Base-by-base conservation (phyloP, 2,113 vertebrate genomes). In the Carlito syrichta region DNA sequence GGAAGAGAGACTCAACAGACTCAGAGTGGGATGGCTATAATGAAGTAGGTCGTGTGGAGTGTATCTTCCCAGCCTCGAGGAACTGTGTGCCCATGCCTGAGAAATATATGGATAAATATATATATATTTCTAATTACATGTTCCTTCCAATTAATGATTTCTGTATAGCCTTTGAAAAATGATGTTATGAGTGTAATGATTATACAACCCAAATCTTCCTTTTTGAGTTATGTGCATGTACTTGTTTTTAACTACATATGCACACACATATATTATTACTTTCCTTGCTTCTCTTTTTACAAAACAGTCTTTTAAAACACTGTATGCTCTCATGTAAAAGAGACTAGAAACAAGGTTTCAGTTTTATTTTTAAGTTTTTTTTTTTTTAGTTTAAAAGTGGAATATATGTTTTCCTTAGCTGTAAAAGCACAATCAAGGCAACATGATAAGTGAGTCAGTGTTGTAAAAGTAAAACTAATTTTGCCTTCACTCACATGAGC, bases 391-490 rank as follows among this genome's bases (percentile, higher is more conserved):
- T 98, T 98, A 98, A 98, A 98, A 98, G 97, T 97, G 96, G 98
- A 98, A 98, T 98, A 98, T 98, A 96, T 98, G 98, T 99, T 99
- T 99, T 98, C 98, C 98, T 98, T 98, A 98, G 98, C 98, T 99
- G 98, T 99, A 98, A 98, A 99, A 98, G 98, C 98, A 98, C 98
- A 99, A 98, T 99, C 99, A 98, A 98, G 98, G 98, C 98, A 98
- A 98, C 98, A 98, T 99, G 99, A 99, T 99, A 98, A 99, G 99
- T 99, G 99, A 99, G 99, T 99, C 99, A 98, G 99, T 99, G 99
- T 98, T 99, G 99, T 99, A 99, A 99, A 99, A 99, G 99, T 99
- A 99, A 99, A 99, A 99, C 99, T 99, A 99, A 99, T 99, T 99
- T 99, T 99, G 99, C 99, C 99, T 99, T 99, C 99, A 99, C 99